Percentiles rank a stretch among this genome's conserved stretches.
Evolutionary conservation across 2,888 invertebrate genomes (phyloP).

Genomic region (Sinodicranocentrus sp.): DNA sequence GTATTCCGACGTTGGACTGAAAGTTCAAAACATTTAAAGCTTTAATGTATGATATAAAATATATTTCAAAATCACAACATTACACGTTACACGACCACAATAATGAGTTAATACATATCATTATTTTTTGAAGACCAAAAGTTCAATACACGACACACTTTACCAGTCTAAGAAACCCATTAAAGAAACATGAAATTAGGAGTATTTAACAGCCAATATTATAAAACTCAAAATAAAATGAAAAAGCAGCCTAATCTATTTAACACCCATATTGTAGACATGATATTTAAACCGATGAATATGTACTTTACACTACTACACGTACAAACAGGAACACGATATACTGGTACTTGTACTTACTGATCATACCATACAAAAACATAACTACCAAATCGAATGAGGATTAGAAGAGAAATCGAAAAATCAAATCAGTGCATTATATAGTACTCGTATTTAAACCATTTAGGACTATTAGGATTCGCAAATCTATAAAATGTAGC

Average conservation of each 20-base stretch:
- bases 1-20: constrained; percentile 74
- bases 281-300: not conserved
- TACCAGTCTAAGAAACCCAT: constrained; percentile 8
- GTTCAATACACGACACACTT: constrained; percentile 53
- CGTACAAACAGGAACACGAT: not conserved
- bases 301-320: not conserved
- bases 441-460: not conserved
- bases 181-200: too few species aligned
- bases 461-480: not conserved
- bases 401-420: constrained; percentile 1
- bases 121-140: not conserved
- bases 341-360: not conserved
- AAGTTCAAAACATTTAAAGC: constrained; percentile 39
- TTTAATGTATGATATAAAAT: not conserved
- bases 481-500: not conserved
- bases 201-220: too few species aligned
- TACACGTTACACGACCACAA: constrained; percentile 21
- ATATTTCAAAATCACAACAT: constrained; percentile 11
- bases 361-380: too few species aligned
- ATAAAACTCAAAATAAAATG: constrained; percentile 35
- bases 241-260: constrained; percentile 15
- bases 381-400: not conserved
- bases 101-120: constrained; percentile 29
- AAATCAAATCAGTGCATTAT: not conserved
- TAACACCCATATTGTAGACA: not conserved